Conservation (phyloP, 2,888 invertebrate genomes). For the Junonia oenone region DNA sequence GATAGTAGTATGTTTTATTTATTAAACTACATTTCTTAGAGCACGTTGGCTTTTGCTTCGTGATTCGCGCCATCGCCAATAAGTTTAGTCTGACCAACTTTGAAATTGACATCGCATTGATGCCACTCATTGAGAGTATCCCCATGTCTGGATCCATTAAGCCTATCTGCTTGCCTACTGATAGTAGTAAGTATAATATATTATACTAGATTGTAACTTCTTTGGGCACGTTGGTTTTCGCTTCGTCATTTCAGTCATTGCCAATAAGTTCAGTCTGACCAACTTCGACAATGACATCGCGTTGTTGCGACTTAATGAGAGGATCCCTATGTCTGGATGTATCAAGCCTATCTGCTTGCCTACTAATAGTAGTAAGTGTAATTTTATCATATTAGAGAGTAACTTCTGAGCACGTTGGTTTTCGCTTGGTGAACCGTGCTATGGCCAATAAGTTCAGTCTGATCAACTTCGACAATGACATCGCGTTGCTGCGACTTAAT, state of each 20-base stretch:
- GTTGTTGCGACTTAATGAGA: conserved; percentile 87
- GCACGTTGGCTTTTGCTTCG: no score
- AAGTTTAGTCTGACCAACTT: conserved; percentile 92
- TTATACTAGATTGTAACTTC: no score
- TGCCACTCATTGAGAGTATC: conserved; percentile 89
- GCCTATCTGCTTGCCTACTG: conserved; percentile 88
- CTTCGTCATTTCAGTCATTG: conserved; percentile 87
- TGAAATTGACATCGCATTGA: conserved; percentile 91
- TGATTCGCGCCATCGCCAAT: conserved; percentile 86
- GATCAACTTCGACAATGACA: conserved; percentile 92
- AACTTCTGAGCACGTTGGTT: no score
- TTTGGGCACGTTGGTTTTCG: no score
- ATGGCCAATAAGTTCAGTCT: conserved; percentile 90
- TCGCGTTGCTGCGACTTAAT: conserved; percentile 89
- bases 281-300: conserved; percentile 95
- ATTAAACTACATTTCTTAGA: no score
- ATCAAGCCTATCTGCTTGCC: conserved; percentile 93
- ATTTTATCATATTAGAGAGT: no score
- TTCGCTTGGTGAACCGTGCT: conserved; percentile 87
- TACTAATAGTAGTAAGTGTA: conserved; percentile 61
- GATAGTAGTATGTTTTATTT: conserved; percentile 59
- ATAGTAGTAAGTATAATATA: conserved; percentile 60
- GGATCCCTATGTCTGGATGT: conserved; percentile 87
- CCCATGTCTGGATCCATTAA: conserved; percentile 88
- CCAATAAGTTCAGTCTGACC: conserved; percentile 89